These are phyloP conservation scores for Poliocrania exsul DNA, from an alignment of 2,797 vertebrate genomes.

Conservation along the genomic window DNA sequence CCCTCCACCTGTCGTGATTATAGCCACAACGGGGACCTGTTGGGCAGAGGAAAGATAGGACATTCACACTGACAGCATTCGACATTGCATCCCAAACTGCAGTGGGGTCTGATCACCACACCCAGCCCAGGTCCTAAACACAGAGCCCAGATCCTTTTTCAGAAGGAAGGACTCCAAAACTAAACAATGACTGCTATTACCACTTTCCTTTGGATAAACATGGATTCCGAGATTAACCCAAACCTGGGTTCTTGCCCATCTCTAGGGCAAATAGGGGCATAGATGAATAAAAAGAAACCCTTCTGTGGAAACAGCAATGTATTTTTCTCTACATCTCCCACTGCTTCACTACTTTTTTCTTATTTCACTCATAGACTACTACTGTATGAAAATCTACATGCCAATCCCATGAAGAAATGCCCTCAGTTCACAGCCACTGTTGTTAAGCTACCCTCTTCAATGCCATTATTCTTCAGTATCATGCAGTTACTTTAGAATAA, in stretches of 20 bases:
- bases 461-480: background rate
- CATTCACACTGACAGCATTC: background rate
- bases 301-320: background rate
- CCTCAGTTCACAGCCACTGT: background rate
- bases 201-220: background rate
- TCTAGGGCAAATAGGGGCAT: background rate
- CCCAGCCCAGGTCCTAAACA: background rate
- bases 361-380: background rate
- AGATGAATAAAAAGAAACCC: background rate
- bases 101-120: rapidly evolving
- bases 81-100: background rate
- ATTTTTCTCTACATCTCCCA: background rate
- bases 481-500: background rate
- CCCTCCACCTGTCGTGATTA: slow-evolving; percentile 88
- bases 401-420: background rate
- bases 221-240: background rate
- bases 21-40: slow-evolving; percentile 83
- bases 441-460: background rate
- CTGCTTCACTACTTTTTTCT: background rate
- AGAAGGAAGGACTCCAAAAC: background rate
- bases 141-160: background rate
- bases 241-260: background rate
- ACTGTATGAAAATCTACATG: background rate
- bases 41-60: background rate
- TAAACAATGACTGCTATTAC: background rate